Evolutionary conservation across 2,113 vertebrate species (phyloP), one percentile per base, ranked within the genome.

Genomic region (Eurystomus gularis): DNA sequence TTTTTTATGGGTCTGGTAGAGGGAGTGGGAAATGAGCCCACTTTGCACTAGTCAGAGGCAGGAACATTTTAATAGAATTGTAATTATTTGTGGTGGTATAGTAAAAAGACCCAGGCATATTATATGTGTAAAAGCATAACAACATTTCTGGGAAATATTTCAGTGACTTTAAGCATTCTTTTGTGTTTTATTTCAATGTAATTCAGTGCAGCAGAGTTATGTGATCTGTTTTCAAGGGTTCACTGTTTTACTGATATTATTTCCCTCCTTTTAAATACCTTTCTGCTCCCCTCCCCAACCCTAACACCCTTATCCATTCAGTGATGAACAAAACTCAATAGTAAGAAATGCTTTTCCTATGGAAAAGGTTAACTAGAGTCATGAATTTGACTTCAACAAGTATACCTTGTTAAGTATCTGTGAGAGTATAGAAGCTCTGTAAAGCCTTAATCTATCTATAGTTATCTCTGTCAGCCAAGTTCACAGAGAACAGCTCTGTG

Each of bases 51-150:
- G 96, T 97, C 93, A 84, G 51, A 92, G 70, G 55, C 89, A 96
- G 93, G 70, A 97, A 75, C 29, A 0, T 83, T 97, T 96, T 94
- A 95, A 95, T 90, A 95, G 73, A 86, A 92, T 73, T 90, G 48
- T 91, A 93, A 88, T 97, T 96, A 69, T 97, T 97, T 97, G 51
- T 96, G 76, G 72, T 95, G 84, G 54, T 81, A 31, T 65, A 93
- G 64, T 94, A 96, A 97, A 97, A 94, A 66, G 51, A 49, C 21
- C 33, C 26, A 81, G 71, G 81, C 66, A 33, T 64, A 46, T 58
- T 95, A 51, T 73, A 51, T 25, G 2, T 57, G 26, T 37, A 55
- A 94, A 96, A 91, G 72, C 40, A 72, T 33, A 20, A 69, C 91
- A 90, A 39, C 88, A 69, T 93, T 97, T 96, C 85, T 96, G 69